These are phyloP conservation scores for Drosophila ustulata DNA, from an alignment of 2,888 invertebrate genomes.

Conservation along the genomic window DNA sequence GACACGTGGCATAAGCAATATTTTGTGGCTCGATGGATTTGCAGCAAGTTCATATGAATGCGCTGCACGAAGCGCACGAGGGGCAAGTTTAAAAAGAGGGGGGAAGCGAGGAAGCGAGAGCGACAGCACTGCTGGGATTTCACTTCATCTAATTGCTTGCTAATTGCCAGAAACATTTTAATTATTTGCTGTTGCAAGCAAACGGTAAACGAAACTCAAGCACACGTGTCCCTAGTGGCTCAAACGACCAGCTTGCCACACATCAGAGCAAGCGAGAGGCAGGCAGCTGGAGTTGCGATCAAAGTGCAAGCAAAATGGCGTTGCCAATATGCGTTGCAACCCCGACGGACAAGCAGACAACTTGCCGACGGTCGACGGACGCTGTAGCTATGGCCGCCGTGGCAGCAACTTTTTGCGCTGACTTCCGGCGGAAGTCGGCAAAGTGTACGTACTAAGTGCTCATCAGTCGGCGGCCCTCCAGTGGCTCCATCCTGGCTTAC, in stretches of 20 bases:
- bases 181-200: constrained; percentile 39
- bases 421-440: constrained; percentile 66
- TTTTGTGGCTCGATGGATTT: neutral
- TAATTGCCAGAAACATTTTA: constrained; percentile 60
- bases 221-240: constrained; percentile 21
- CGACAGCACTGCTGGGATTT: constrained; percentile 11
- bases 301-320: constrained; percentile 36
- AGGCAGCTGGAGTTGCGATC: constrained; percentile 16
- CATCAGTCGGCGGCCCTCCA: constrained; percentile 35
- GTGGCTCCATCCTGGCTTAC: neutral
- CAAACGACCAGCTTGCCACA: neutral
- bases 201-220: constrained; percentile 40
- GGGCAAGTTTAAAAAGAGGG: neutral
- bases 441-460: constrained; percentile 67
- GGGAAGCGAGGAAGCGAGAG: neutral
- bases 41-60: neutral
- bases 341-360: neutral
- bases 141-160: constrained; percentile 48
- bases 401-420: constrained; percentile 39
- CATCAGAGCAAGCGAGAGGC: neutral
- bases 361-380: constrained; percentile 8
- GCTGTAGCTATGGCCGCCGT: constrained; percentile 12
- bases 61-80: neutral
- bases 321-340: constrained; percentile 28
- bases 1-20: constrained; percentile 17